Percentiles rank a stretch among this genome's conserved stretches.
phyloP scores from a whole-genome alignment of 2,113 vertebrate genomes.

The Chionodraco myersi region DNA sequence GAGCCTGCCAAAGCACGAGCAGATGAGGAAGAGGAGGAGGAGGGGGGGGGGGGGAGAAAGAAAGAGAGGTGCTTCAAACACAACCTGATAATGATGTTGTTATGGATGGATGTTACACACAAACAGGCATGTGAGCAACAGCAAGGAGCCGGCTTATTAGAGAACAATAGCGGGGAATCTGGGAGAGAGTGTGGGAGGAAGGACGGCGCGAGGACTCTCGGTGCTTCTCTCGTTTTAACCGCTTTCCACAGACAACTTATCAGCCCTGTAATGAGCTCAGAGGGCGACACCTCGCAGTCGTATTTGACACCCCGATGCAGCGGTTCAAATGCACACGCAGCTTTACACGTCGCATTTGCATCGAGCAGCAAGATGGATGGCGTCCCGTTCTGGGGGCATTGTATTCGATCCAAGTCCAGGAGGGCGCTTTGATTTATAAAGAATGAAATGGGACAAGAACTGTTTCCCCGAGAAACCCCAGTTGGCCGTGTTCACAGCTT shows the following conservation, averaged over 20 bases:
- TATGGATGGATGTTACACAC: conserved; percentile 75
- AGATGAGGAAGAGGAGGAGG: conserved; percentile 70
- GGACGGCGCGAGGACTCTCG: conserved; percentile 59
- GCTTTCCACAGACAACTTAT: conserved; percentile 13
- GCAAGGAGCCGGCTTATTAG: conserved; percentile 76
- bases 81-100: conserved; percentile 83
- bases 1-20: conserved; percentile 72
- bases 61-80: conserved; percentile 71
- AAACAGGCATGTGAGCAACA: conserved; percentile 74
- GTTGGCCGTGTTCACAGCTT: conserved; percentile 63
- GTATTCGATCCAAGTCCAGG: conserved; percentile 70
- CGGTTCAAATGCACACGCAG: neutral
- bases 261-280: conserved; percentile 62
- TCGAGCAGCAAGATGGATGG: conserved; percentile 47
- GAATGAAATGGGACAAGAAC: conserved; percentile 73
- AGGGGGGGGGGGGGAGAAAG: neutral
- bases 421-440: conserved; percentile 77
- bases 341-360: conserved; percentile 31
- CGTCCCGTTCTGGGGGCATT: conserved; percentile 59
- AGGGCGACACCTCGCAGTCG: conserved; percentile 20
- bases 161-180: conserved; percentile 72
- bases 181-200: conserved; percentile 67
- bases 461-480: conserved; percentile 64
- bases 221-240: conserved; percentile 54
- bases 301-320: neutral